Evolutionary conservation across 2,888 invertebrate genomes (phyloP), one percentile per base, ranked within the genome.

Genomic region (Halictus ligatus): DNA sequence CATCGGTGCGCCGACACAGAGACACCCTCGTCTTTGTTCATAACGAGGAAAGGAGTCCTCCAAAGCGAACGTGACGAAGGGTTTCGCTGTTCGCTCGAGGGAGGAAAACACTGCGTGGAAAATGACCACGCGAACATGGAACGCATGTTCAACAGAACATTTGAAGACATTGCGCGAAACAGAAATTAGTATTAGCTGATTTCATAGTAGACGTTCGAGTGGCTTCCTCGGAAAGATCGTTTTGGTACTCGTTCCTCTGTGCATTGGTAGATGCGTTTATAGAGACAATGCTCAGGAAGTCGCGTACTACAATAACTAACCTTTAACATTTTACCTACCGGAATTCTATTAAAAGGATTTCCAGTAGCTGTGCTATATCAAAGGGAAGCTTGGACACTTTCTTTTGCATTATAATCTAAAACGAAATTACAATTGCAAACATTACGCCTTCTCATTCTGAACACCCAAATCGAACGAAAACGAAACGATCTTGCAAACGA

Each of bases 21-120:
- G 25, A 74, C 67, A 54, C 54, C 74, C 75, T 75, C 73, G 81
- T 81, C 88, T 85, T 85, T 88, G 77, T 78, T 83, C 88, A 80
- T 85, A 87, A 88, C 88, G 88, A 88, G 90, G 87, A 90, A 90
- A 90, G 86, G 83, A 84, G 85, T 81, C 76, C 85, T 89, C 83
- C 80, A 84, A 40, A 81, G 80, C 80, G 83, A 84, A 88, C 88
- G 88, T 86, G 85, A 88, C 88, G 85, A 83, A 88, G 83, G 85
- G 88, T 83, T 87, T 83, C 76, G 72, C 79, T 73, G 50, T 40
- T 54, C 67, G 78, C 74, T 75, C 67, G 75, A 77, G 80, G 69
- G 50, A 74, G 69, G 76, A 83, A 80, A 86, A 83, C 78, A 50
- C 64, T 15, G 5, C 13, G 58, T 46, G n/a, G 21, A 40, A 25